phyloP scores from a whole-genome alignment of 2,797 vertebrate species.

The Amblyopsis hoosieri region DNA sequence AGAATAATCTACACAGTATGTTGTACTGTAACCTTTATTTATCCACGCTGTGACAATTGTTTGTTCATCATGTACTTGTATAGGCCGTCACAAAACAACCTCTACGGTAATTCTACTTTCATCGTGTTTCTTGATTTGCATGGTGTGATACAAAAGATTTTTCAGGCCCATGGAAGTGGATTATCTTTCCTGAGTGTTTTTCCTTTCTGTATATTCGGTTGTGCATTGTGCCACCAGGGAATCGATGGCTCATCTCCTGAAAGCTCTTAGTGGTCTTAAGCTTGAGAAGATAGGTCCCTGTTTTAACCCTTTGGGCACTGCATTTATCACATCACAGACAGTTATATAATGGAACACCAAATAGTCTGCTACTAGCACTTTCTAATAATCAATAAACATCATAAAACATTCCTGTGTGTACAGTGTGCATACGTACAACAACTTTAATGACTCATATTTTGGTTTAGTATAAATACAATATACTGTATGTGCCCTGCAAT shows the following conservation, averaged over 20 bases:
- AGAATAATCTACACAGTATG: background rate
- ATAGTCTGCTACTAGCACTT: too few species aligned
- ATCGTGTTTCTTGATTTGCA: constrained; percentile 35
- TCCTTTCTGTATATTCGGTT: constrained; percentile 46
- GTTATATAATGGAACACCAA: background rate
- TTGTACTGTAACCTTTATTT: background rate
- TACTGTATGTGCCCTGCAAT: too few species aligned
- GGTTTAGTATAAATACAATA: too few species aligned
- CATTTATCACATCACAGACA: constrained; percentile 1
- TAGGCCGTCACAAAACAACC: constrained; percentile 21
- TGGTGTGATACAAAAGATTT: constrained; percentile 42
- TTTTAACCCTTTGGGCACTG: constrained; percentile 29
- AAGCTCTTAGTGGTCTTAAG: constrained; percentile 46
- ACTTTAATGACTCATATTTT: background rate
- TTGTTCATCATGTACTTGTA: background rate
- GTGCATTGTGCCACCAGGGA: constrained; percentile 55
- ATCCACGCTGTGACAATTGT: background rate
- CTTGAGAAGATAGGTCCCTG: constrained; percentile 36
- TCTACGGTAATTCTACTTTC: constrained; percentile 17
- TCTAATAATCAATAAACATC: too few species aligned
- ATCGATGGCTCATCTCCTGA: constrained; percentile 61
- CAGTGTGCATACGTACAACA: background rate
- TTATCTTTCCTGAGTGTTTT: constrained; percentile 52
- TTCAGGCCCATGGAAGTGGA: constrained; percentile 58
- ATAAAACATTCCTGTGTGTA: background rate